phyloP scores from a whole-genome alignment of 2,113 vertebrate species.

The Elachura formosa region DNA sequence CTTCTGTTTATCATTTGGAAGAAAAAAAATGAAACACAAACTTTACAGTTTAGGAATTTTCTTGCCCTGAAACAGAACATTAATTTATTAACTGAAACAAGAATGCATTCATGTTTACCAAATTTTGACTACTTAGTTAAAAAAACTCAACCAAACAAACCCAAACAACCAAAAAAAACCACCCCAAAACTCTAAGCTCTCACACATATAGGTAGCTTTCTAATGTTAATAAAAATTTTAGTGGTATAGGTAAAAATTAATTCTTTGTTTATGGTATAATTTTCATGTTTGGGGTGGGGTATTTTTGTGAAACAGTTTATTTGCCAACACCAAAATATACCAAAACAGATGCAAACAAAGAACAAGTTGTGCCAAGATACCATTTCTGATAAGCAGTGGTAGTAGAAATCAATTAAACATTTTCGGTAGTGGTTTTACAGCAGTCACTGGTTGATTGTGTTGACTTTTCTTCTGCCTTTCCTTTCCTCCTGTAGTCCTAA shows the following conservation, averaged over 20 bases:
- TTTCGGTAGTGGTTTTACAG: neutral
- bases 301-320: neutral
- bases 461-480: neutral
- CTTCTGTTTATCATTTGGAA: neutral
- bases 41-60: neutral
- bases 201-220: neutral
- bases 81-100: neutral
- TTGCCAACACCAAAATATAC: neutral
- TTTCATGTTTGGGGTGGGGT: neutral
- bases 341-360: neutral
- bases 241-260: neutral
- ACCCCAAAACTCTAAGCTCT: neutral
- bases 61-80: neutral
- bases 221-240: neutral
- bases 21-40: neutral
- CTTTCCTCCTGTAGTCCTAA: neutral
- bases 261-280: neutral
- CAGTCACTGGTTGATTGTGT: too few species aligned
- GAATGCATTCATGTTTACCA: neutral
- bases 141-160: accelerated
- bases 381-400: neutral
- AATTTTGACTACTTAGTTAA: neutral
- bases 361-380: neutral
- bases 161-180: neutral
- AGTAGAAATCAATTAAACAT: neutral